Conservation (phyloP, 2,888 invertebrate genomes). For the Cenopis cana region DNA sequence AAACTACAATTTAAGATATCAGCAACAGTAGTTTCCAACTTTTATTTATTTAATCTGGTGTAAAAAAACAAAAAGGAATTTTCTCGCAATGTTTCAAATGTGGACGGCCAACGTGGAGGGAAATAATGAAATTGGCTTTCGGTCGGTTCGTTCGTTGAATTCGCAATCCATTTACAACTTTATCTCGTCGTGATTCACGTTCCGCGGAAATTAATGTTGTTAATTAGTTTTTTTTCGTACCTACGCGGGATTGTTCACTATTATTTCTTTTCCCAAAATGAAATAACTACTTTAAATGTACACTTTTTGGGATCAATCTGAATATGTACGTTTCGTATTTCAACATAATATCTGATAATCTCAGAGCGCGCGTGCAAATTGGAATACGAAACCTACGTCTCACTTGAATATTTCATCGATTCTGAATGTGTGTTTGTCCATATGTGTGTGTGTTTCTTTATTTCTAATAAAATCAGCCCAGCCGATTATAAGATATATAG, state of each 20-base stretch:
- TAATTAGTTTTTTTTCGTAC: slow-evolving; percentile 43
- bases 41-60: slow-evolving; percentile 32
- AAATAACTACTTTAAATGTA: no score
- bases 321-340: no score
- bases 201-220: slow-evolving; percentile 45
- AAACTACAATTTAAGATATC: neutral
- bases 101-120: slow-evolving; percentile 44
- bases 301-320: no score
- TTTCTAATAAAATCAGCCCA: no score
- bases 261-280: neutral
- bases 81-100: slow-evolving; percentile 46
- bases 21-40: slow-evolving; percentile 20
- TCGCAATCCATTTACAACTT: slow-evolving; percentile 57
- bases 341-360: neutral
- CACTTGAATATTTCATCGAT: no score
- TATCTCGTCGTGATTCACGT: slow-evolving; percentile 51
- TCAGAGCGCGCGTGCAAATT: neutral
- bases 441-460: no score
- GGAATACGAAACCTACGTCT: neutral
- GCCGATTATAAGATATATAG: no score
- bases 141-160: slow-evolving; percentile 52
- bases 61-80: slow-evolving; percentile 44
- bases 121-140: slow-evolving; percentile 57
- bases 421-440: no score
- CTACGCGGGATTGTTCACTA: slow-evolving; percentile 5